Evolutionary conservation across 2,113 vertebrate species (phyloP).

Genomic region (Pterocles burchelli): DNA sequence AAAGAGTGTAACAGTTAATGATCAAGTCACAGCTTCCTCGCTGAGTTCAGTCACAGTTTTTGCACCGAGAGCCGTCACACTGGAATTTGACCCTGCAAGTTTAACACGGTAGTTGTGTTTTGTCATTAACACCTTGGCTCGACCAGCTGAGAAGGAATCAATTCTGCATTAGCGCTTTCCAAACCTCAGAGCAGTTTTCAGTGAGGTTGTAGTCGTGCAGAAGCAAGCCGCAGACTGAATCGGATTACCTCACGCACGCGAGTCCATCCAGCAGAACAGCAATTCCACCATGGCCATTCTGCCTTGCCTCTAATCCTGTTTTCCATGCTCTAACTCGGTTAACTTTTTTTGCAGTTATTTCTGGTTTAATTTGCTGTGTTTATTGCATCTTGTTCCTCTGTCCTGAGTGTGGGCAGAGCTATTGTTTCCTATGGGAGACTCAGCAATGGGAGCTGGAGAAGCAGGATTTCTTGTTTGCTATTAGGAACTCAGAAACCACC

Average conservation of each 20-base stretch:
- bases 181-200: neutral
- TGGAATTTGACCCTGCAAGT: neutral
- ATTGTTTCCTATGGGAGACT: neutral
- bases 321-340: neutral
- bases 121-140: neutral
- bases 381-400: neutral
- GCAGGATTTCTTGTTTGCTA: neutral
- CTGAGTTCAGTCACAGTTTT: neutral
- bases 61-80: neutral
- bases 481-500: neutral
- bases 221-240: neutral
- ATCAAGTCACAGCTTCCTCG: neutral
- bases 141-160: neutral
- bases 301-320: slow-evolving; percentile 32
- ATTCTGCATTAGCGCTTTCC: neutral
- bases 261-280: slow-evolving; percentile 24
- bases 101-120: accelerated
- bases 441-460: neutral
- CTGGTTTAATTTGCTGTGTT: neutral
- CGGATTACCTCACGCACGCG: neutral
- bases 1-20: neutral
- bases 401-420: neutral
- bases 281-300: neutral
- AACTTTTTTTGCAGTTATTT: neutral
- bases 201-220: neutral